Evolutionary conservation across 2,888 invertebrate species (phyloP).

Genomic region (Uropetala carovei): DNA sequence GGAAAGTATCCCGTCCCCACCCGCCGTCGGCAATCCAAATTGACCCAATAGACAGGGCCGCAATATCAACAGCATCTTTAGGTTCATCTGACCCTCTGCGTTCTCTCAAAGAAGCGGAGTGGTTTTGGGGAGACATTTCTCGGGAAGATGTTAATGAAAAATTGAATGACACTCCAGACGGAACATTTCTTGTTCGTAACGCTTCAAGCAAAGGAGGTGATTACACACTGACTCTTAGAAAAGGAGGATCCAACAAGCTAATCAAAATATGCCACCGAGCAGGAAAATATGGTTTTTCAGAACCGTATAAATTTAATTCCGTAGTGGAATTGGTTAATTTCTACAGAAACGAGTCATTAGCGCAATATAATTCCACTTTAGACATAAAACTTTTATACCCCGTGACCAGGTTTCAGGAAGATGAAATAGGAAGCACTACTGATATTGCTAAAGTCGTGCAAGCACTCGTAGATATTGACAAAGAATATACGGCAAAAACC

Average conservation of each 20-base stretch:
- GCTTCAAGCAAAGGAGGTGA: slow-evolving; percentile 97
- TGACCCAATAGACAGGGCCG: neutral
- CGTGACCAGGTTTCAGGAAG: slow-evolving; percentile 81
- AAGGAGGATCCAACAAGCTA: slow-evolving; percentile 96
- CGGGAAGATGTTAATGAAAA: slow-evolving; percentile 96
- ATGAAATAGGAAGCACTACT: slow-evolving; percentile 36
- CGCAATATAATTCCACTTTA: slow-evolving; percentile 94
- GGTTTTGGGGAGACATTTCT: slow-evolving; percentile 98
- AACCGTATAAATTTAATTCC: slow-evolving; percentile 88
- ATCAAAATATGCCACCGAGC: slow-evolving; percentile 96
- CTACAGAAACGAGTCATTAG: slow-evolving; percentile 90
- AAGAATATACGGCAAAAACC: slow-evolving; percentile 84
- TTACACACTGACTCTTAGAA: slow-evolving; percentile 96
- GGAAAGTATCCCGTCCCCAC: slow-evolving; percentile 73
- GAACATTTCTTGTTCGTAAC: slow-evolving; percentile 97
- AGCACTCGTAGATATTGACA: slow-evolving; percentile 83
- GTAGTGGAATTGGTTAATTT: slow-evolving; percentile 93
- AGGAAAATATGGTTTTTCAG: slow-evolving; percentile 95
- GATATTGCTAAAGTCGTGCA: slow-evolving; percentile 39
- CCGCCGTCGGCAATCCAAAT: neutral
- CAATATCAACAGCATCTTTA: neutral
- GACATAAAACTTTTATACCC: slow-evolving; percentile 95
- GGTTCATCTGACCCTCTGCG: neutral
- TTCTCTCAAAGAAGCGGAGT: slow-evolving; percentile 86
- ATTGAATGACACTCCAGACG: slow-evolving; percentile 92